Conservation (phyloP, 64 coral and sea anemone species). For the Orbicella faveolata region DNA sequence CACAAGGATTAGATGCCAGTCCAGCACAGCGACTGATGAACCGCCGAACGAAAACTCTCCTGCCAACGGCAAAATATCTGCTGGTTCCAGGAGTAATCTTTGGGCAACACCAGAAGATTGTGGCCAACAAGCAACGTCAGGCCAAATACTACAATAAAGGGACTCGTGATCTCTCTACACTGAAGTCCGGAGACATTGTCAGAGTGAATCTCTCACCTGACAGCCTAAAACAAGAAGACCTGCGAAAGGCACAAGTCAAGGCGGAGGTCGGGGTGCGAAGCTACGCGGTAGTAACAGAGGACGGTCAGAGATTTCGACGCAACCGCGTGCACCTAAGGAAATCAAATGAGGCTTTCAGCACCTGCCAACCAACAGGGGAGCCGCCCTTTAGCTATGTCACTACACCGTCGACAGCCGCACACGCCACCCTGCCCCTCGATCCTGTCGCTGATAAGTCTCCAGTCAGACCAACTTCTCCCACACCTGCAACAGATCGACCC, state of each 20-base stretch:
- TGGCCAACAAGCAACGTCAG: background rate
- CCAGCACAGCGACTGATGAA: background rate
- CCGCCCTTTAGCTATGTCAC: background rate
- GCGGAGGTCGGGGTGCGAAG: background rate
- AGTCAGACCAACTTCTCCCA: no score
- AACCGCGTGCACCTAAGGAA: background rate
- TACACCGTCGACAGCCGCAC: background rate
- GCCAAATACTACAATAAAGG: background rate
- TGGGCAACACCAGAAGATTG: no score
- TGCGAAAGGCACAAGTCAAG: background rate
- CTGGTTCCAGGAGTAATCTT: no score
- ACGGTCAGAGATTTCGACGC: no score
- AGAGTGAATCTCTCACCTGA: no score
- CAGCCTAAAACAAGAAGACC: background rate
- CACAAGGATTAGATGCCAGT: background rate
- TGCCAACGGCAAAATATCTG: background rate
- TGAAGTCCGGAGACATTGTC: no score
- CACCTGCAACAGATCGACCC: no score
- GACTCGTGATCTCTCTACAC: background rate
- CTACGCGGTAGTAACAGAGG: background rate
- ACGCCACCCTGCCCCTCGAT: background rate
- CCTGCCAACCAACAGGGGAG: background rate
- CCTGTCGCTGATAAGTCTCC: no score
- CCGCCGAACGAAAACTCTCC: slow-evolving; percentile 1
- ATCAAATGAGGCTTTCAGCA: slow-evolving; percentile 20